phyloP scores from a whole-genome alignment of 2,888 invertebrate species.

The Chironomus tentans region DNA sequence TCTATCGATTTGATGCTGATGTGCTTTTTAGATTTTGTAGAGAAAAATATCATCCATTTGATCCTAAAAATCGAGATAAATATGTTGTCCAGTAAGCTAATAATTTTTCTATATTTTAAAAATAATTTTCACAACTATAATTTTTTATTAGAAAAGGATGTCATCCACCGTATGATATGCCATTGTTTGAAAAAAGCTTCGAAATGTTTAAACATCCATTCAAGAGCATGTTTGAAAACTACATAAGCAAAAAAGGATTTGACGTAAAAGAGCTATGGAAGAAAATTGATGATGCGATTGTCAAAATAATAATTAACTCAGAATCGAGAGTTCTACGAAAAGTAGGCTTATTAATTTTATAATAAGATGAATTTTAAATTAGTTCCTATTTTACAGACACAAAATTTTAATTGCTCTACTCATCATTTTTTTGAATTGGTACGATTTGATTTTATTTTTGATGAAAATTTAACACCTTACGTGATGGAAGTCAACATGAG shows the following conservation, averaged over 20 bases:
- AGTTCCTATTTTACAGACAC: neutral
- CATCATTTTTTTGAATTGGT: constrained; percentile 74
- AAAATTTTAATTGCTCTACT: neutral
- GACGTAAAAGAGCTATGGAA: neutral
- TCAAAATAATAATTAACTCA: neutral
- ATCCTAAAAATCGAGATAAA: constrained; percentile 61
- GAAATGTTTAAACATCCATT: constrained; percentile 61
- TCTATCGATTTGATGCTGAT: neutral
- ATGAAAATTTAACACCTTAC: constrained; percentile 69
- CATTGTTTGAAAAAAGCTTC: constrained; percentile 57
- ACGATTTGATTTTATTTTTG: constrained; percentile 80
- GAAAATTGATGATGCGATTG: neutral
- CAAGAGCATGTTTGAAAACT: constrained; percentile 71
- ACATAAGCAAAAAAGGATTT: constrained; percentile 42
- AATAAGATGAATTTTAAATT: too few relatives aligned
- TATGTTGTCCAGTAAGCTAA: constrained; percentile 59
- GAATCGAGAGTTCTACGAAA: neutral
- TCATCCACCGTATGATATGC: constrained; percentile 64
- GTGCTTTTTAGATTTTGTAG: constrained; percentile 54
- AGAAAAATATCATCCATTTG: constrained; percentile 74
- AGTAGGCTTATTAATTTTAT: too few relatives aligned
- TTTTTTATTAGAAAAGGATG: too few relatives aligned
- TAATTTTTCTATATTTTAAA: too few relatives aligned
- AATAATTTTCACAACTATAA: too few relatives aligned
- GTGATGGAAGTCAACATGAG: constrained; percentile 93